Percentiles rank a stretch among this genome's conserved stretches.
Conservation (phyloP, 2,113 vertebrate species). For the Cyanoramphus novaezelandiae region DNA sequence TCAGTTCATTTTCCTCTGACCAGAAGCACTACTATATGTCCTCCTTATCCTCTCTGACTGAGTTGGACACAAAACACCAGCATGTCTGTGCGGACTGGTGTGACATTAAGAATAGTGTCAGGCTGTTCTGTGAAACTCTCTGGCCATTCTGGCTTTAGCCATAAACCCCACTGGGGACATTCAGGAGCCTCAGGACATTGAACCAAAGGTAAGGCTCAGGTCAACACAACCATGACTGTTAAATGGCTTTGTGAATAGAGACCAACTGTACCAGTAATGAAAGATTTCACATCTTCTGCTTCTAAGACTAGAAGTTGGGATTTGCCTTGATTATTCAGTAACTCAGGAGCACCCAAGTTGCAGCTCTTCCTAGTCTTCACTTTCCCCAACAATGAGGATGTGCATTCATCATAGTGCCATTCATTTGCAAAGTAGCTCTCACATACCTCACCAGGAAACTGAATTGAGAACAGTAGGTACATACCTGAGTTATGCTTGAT, state of each 20-base stretch:
- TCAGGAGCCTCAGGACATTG: neutral
- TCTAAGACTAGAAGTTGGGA: neutral
- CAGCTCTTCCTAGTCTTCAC: neutral
- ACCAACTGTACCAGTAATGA: neutral
- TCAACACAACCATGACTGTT: neutral
- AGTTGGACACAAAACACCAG: neutral
- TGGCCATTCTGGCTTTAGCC: neutral
- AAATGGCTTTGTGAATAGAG: neutral
- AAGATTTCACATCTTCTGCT: neutral
- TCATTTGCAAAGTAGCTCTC: neutral
- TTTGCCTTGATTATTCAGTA: neutral
- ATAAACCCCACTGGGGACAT: rapidly evolving
- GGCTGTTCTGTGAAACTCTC: neutral
- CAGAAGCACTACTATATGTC: neutral
- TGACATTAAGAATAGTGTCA: neutral
- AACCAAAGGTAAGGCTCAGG: neutral
- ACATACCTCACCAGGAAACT: neutral
- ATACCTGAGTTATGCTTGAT: neutral
- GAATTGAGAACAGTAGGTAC: neutral
- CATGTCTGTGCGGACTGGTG: rapidly evolving
- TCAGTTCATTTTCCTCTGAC: neutral
- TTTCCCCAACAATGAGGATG: neutral
- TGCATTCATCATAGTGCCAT: neutral
- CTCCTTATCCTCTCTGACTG: neutral
- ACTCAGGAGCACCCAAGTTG: neutral